Conservation (phyloP, 2,113 vertebrate species). For the Ia io region DNA sequence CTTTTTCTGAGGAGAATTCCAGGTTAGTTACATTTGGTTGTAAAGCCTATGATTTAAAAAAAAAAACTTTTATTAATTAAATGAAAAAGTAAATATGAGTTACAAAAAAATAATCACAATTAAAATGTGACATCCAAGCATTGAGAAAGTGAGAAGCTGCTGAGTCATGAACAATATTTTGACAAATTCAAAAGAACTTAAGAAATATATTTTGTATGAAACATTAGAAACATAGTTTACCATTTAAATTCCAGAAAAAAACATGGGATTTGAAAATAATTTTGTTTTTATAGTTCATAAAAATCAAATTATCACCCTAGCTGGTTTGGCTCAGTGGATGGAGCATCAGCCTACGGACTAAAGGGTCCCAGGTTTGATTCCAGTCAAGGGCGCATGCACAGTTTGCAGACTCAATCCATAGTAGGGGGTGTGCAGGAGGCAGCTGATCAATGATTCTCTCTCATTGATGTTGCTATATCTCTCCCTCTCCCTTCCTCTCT, state of each 20-base stretch:
- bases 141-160: not conserved
- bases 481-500: no score
- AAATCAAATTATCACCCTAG: not conserved
- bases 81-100: not conserved
- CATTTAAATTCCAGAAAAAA: not conserved
- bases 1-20: constrained; percentile 7
- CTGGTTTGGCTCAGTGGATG: no score
- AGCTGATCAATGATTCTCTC: no score
- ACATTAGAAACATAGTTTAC: not conserved
- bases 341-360: no score
- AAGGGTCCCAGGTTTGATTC: no score
- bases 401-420: no score
- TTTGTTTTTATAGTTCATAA: not conserved
- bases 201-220: not conserved
- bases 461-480: no score
- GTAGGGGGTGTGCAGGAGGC: no score
- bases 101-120: not conserved
- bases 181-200: constrained; percentile 32
- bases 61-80: constrained; percentile 31
- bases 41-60: not conserved
- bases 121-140: not conserved
- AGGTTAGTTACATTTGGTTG: not conserved
- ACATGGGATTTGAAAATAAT: constrained; percentile 24
- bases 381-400: no score
- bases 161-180: constrained; percentile 4